Evolutionary conservation across 2,888 invertebrate genomes (phyloP).

Genomic region (Latheticus oryzae): DNA sequence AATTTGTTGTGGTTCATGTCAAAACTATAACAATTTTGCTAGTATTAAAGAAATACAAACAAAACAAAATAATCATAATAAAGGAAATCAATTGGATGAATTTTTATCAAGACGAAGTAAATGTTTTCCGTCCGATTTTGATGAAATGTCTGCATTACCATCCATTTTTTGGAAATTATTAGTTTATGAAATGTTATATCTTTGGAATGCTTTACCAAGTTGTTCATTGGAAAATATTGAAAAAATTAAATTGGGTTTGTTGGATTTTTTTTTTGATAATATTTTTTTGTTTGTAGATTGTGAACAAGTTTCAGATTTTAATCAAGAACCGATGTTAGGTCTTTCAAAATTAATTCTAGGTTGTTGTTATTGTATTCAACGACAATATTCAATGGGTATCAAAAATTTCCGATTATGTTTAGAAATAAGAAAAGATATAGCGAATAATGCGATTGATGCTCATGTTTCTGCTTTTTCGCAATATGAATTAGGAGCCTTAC

Average conservation of each 20-base stretch:
- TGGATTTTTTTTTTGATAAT: constrained; percentile 27
- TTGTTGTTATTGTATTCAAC: constrained; percentile 65
- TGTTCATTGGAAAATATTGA: constrained; percentile 64
- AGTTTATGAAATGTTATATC: constrained; percentile 74
- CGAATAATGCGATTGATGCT: constrained; percentile 61
- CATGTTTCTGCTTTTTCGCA: constrained; percentile 75
- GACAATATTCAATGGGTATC: constrained; percentile 61
- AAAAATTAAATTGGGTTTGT: constrained; percentile 57
- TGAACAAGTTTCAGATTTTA: constrained; percentile 13
- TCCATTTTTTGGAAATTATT: constrained; percentile 69
- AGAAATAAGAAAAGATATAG: constrained; percentile 53
- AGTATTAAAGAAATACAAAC: constrained; percentile 55
- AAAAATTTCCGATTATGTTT: constrained; percentile 63
- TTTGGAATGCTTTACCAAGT: constrained; percentile 76
- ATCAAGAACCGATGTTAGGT: constrained; percentile 69
- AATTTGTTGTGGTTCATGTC: constrained; percentile 60
- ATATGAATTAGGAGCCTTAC: constrained; percentile 72
- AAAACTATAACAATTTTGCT: constrained; percentile 42
- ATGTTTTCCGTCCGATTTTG: constrained; percentile 55
- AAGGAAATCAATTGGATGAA: constrained; percentile 60
- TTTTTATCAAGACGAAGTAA: constrained; percentile 57
- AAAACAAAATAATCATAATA: constrained; percentile 47
- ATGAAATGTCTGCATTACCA: constrained; percentile 50
- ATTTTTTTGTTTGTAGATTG: constrained; percentile 58
- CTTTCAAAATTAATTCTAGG: constrained; percentile 69